A percentile compares a stretch with the other conserved stretches of the same genome.
Evolutionary conservation across 2,888 invertebrate species (phyloP).

Genomic region (Ecliptopera silaceata): DNA sequence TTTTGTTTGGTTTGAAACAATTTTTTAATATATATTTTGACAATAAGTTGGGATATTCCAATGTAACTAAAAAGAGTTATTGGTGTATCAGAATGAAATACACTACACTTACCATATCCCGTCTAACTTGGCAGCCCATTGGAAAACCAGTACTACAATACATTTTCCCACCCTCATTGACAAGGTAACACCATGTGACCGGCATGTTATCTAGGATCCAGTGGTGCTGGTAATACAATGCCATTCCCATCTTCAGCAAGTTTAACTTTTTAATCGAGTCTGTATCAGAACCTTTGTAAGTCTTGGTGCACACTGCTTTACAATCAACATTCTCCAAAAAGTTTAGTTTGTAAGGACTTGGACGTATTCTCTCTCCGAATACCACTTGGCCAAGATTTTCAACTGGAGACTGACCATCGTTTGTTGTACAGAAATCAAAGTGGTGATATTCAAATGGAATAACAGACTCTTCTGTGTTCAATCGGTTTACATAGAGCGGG

Average conservation of each 20-base stretch:
- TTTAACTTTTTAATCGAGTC: constrained; percentile 88
- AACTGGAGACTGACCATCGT: constrained; percentile 92
- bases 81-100: background rate
- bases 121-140: constrained; percentile 95
- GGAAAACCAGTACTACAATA: constrained; percentile 98
- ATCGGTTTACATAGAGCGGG: constrained; percentile 95
- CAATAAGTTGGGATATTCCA: too few species aligned
- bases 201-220: constrained; percentile 99
- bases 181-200: constrained; percentile 97
- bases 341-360: constrained; percentile 95
- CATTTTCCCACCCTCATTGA: constrained; percentile 86
- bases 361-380: constrained; percentile 98
- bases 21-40: too few species aligned
- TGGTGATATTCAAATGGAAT: constrained; percentile 99
- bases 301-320: constrained; percentile 84
- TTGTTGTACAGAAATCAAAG: constrained; percentile 96
- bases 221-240: constrained; percentile 98
- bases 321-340: constrained; percentile 90
- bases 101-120: constrained; percentile 65
- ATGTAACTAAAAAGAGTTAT: too few species aligned
- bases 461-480: constrained; percentile 98
- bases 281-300: constrained; percentile 86
- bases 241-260: constrained; percentile 94
- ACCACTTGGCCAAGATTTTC: constrained; percentile 99
- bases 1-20: too few species aligned